Evolutionary conservation across 2,888 invertebrate genomes (phyloP).

Genomic region (Ryuthela nishihirai): DNA sequence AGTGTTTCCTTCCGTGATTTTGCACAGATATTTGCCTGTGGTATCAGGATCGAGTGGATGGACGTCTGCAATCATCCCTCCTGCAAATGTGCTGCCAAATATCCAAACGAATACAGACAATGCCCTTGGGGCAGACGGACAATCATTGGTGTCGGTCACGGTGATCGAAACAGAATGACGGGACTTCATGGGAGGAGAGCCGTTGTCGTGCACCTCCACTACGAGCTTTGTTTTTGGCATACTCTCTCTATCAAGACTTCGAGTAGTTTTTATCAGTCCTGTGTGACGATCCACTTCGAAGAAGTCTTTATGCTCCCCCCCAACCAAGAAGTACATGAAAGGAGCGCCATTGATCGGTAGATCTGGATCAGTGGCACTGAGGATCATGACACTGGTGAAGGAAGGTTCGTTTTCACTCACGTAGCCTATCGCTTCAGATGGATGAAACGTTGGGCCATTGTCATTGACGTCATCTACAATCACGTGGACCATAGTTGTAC

Average conservation of each 20-base stretch:
- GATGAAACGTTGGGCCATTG: conserved; percentile 56
- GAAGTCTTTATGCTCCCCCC: conserved; percentile 70
- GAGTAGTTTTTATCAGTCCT: conserved; percentile 72
- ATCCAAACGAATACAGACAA: conserved; percentile 70
- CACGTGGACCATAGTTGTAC: conserved; percentile 82
- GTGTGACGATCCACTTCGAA: conserved; percentile 74
- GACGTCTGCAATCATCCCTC: conserved; percentile 82
- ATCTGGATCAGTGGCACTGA: conserved; percentile 58
- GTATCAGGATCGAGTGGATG: conserved; percentile 87
- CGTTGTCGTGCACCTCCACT: conserved; percentile 84
- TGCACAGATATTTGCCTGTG: conserved; percentile 83
- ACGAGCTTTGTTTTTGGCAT: conserved; percentile 68
- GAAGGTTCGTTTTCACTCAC: conserved; percentile 84
- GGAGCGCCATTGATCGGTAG: background rate
- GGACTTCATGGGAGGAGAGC: conserved; percentile 74
- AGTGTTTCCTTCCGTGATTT: conserved; percentile 58
- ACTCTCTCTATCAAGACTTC: conserved; percentile 74
- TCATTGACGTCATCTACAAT: conserved; percentile 58
- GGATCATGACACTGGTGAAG: conserved; percentile 76
- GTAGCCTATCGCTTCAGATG: conserved; percentile 63
- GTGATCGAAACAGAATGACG: conserved; percentile 70
- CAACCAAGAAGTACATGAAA: conserved; percentile 65
- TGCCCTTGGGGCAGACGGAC: conserved; percentile 76
- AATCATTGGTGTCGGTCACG: conserved; percentile 83
- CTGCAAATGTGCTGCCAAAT: conserved; percentile 56